Evolutionary conservation across 2,888 invertebrate species (phyloP).

Genomic region (Agonopterix subpropinquella): DNA sequence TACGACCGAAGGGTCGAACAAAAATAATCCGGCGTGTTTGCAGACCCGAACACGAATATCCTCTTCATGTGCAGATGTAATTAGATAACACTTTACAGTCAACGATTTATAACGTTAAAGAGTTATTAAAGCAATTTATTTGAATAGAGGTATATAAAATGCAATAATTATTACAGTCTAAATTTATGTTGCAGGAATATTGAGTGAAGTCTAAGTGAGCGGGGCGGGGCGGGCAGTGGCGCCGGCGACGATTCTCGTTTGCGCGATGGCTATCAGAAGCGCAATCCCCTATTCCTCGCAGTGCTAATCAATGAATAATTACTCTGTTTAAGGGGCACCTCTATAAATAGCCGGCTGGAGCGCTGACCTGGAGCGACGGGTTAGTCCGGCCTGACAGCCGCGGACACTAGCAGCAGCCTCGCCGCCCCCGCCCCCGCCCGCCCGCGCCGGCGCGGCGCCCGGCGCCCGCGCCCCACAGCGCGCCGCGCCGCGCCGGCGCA

Average conservation of each 20-base stretch:
- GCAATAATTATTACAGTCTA: not conserved
- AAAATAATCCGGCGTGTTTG: not conserved
- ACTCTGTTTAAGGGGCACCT: constrained; percentile 76
- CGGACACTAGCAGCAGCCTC: constrained; percentile 62
- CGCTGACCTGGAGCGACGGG: constrained; percentile 76
- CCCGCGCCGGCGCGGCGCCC: constrained; percentile 15
- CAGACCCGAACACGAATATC: not conserved
- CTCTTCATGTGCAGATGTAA: constrained; percentile 1
- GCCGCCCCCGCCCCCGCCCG: constrained; percentile 17
- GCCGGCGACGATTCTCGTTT: constrained; percentile 69
- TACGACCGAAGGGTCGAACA: constrained; percentile 9
- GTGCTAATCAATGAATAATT: constrained; percentile 77
- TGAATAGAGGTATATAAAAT: not conserved
- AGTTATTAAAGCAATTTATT: constrained; percentile 2
- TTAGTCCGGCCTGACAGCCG: constrained; percentile 72
- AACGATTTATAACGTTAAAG: not conserved
- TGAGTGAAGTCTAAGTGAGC: constrained; percentile 14
- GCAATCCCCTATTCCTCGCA: constrained; percentile 74
- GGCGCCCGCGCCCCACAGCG: constrained; percentile 12
- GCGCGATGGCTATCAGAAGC: constrained; percentile 72
- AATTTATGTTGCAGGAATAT: constrained; percentile 13
- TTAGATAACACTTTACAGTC: constrained; percentile 1
- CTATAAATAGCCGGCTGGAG: constrained; percentile 75
- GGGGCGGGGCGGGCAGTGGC: constrained; percentile 42
- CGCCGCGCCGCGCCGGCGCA: constrained; percentile 13